Percentiles rank a stretch among this genome's conserved stretches.
These are phyloP conservation scores for Hofmannophila pseudospretella DNA, from an alignment of 2,888 invertebrate species.

Conservation along the genomic window DNA sequence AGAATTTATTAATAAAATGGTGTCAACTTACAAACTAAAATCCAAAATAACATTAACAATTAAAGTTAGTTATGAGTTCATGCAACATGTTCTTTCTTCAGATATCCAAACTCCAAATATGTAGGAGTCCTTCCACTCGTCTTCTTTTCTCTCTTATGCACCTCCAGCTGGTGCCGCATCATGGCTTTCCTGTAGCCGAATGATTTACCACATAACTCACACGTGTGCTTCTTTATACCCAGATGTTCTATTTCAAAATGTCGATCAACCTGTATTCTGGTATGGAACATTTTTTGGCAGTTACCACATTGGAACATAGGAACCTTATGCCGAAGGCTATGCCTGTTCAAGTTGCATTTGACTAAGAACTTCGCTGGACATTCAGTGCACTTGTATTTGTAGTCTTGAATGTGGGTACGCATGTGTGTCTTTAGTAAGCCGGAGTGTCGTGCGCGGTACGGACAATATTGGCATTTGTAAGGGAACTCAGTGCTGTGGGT, in stretches of 20 bases:
- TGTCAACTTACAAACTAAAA: too few species aligned
- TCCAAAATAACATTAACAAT: too few species aligned
- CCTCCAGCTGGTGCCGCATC: conserved; percentile 53
- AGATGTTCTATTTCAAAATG: conserved; percentile 43
- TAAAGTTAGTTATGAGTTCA: too few species aligned
- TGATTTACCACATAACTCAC: conserved; percentile 48
- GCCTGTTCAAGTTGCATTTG: conserved; percentile 41
- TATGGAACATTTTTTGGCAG: conserved; percentile 39
- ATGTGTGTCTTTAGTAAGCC: conserved; percentile 17
- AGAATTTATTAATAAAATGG: too few species aligned
- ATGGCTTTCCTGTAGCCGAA: conserved; percentile 55
- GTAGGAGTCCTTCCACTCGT: conserved; percentile 17
- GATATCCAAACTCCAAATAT: conserved; percentile 20
- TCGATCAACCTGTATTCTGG: conserved; percentile 29
- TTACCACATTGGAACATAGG: conserved; percentile 38
- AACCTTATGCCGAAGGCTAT: conserved; percentile 35
- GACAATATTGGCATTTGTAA: conserved; percentile 16
- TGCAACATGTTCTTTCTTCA: too few species aligned
- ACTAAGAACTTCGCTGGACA: conserved; percentile 38
- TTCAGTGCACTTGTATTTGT: conserved; percentile 39
- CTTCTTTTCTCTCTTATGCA: conserved; percentile 31
- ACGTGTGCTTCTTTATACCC: conserved; percentile 41
- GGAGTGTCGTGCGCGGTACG: conserved; percentile 15
- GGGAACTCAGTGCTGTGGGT: conserved; percentile 15
- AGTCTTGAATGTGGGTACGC: conserved; percentile 21